Percentiles rank a stretch among this genome's conserved stretches.
Conservation (phyloP, 2,797 vertebrate genomes). For the Sebastes taczanowskii region DNA sequence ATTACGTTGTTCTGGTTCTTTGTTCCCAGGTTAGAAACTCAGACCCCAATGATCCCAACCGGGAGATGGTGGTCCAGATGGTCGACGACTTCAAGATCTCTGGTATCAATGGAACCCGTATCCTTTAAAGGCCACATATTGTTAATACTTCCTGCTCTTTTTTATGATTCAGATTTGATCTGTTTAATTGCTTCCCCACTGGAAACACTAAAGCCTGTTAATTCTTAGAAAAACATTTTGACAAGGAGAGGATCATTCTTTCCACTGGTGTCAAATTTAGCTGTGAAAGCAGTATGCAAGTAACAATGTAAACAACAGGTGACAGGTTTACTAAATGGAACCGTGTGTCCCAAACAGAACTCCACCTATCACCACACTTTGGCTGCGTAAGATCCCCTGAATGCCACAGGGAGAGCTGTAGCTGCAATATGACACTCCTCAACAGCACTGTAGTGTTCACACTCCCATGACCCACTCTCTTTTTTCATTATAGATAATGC, state of each 20-base stretch:
- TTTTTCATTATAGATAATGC: constrained; percentile 26
- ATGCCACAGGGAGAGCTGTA: constrained; percentile 34
- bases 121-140: constrained; percentile 78
- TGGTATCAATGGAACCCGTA: constrained; percentile 96
- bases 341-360: constrained; percentile 20
- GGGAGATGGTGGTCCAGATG: constrained; percentile 95
- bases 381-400: constrained; percentile 26
- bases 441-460: constrained; percentile 25
- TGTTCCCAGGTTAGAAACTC: constrained; percentile 90
- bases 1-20: neutral
- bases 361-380: constrained; percentile 20
- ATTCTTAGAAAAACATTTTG: neutral
- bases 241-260: neutral
- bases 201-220: neutral
- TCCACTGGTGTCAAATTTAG: constrained; percentile 26
- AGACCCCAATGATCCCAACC: constrained; percentile 91
- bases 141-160: neutral
- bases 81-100: constrained; percentile 99
- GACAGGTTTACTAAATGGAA: constrained; percentile 25
- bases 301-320: constrained; percentile 60
- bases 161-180: neutral
- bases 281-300: neutral
- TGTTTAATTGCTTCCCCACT: neutral
- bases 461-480: constrained; percentile 15
- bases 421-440: constrained; percentile 54